Conservation (phyloP, 2,113 vertebrate species). For the Neodon shergylaensis region DNA sequence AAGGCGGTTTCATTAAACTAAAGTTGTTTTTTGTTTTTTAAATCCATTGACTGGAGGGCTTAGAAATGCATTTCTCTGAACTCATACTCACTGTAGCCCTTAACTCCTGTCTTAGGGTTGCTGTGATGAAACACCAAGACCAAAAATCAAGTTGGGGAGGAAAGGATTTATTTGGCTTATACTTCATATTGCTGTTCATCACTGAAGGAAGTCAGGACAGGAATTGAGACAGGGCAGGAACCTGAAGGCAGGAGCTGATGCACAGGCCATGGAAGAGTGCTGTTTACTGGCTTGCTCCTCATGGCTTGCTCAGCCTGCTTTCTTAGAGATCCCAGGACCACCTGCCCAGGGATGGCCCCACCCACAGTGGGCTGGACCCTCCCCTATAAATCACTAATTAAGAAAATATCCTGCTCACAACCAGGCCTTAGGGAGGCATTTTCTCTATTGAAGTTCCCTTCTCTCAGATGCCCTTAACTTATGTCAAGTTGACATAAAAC, state of each 20-base stretch:
- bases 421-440: not conserved
- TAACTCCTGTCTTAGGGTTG: not conserved
- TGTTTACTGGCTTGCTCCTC: not conserved
- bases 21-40: not conserved
- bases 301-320: not conserved
- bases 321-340: not conserved
- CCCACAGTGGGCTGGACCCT: not conserved
- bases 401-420: not conserved
- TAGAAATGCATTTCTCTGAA: not conserved
- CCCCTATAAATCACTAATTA: not conserved
- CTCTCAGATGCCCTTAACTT: not conserved
- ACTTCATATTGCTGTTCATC: not conserved
- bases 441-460: not conserved
- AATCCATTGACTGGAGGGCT: not conserved
- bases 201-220: not conserved
- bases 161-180: not conserved
- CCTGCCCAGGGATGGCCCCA: not conserved
- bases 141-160: not conserved
- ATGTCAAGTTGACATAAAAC: not conserved
- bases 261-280: not conserved
- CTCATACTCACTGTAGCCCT: not conserved
- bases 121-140: not conserved
- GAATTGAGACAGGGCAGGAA: not conserved
- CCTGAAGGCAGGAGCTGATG: not conserved
- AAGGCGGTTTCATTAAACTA: not conserved